phyloP scores from a whole-genome alignment of 1,140 invertebrate species.

The Hylaeus anthracinus region DNA sequence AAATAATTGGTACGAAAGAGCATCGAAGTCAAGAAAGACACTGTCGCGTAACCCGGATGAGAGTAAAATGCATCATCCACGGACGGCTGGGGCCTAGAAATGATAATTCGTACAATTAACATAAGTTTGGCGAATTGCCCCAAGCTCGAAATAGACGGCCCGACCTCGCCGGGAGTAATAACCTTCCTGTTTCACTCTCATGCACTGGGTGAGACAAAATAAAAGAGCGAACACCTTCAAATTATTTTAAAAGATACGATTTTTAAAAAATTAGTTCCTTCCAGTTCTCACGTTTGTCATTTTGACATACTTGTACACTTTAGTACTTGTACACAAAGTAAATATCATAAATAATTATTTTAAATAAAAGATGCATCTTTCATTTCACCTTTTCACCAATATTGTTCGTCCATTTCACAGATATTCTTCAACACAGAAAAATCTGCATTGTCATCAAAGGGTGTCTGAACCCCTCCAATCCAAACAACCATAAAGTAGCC shows the following conservation, averaged over 20 bases:
- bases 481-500: too few relatives aligned
- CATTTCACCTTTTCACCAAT: too few relatives aligned
- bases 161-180: conserved; percentile 74
- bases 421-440: too few relatives aligned
- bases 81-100: conserved; percentile 52
- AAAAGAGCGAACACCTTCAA: not conserved
- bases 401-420: too few relatives aligned
- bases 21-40: not conserved
- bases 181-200: conserved; percentile 71
- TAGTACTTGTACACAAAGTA: too few relatives aligned
- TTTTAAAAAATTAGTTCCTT: too few relatives aligned
- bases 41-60: conserved; percentile 10
- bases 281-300: too few relatives aligned
- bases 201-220: conserved; percentile 37
- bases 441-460: too few relatives aligned
- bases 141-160: conserved; percentile 74
- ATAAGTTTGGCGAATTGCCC: conserved; percentile 77
- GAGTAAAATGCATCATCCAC: conserved; percentile 12
- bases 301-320: too few relatives aligned
- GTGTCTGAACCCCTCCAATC: too few relatives aligned
- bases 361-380: too few relatives aligned
- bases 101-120: conserved; percentile 77
- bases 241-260: not conserved
- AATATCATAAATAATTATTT: too few relatives aligned
- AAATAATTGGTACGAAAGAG: not conserved